phyloP scores from a whole-genome alignment of 2,888 invertebrate genomes.

The Drosophila mayaguana region DNA sequence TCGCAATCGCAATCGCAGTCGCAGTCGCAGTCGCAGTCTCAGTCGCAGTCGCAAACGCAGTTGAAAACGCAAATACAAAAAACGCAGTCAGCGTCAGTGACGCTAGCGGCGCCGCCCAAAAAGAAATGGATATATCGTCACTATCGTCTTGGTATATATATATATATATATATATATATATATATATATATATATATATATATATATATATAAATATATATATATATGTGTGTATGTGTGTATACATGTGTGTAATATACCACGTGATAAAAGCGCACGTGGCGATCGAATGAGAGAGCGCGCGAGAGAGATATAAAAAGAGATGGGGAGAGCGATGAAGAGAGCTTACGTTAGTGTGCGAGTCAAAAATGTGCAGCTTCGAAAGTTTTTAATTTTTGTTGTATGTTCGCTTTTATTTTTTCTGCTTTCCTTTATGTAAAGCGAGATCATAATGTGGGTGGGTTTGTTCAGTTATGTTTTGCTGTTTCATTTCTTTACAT shows the following conservation, averaged over 20 bases:
- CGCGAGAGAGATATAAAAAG: not conserved
- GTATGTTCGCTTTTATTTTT: conserved; percentile 5
- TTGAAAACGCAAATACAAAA: conserved; percentile 3
- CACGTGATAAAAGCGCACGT: conserved; percentile 58
- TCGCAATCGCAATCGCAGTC: not conserved
- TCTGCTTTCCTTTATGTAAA: not conserved
- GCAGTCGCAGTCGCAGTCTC: conserved; percentile 10
- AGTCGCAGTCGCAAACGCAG: not conserved
- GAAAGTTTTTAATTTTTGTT: conserved; percentile 10
- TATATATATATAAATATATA: not conserved
- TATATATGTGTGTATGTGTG: not conserved
- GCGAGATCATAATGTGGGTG: conserved; percentile 1
- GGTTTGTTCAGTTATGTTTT: conserved; percentile 2
- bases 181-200: not conserved
- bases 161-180: not conserved
- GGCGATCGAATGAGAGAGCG: conserved; percentile 29
- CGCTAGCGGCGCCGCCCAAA: conserved; percentile 28
- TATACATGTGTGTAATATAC: conserved; percentile 14
- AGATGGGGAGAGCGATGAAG: not conserved
- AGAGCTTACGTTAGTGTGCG: conserved; percentile 9
- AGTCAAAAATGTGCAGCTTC: conserved; percentile 29
- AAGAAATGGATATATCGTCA: conserved; percentile 55
- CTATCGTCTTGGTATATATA: conserved; percentile 42
- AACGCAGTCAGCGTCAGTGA: conserved; percentile 3
- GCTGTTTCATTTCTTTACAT: not conserved